Conservation (phyloP, 2,888 invertebrate species). For the Lasioglossum vierecki region DNA sequence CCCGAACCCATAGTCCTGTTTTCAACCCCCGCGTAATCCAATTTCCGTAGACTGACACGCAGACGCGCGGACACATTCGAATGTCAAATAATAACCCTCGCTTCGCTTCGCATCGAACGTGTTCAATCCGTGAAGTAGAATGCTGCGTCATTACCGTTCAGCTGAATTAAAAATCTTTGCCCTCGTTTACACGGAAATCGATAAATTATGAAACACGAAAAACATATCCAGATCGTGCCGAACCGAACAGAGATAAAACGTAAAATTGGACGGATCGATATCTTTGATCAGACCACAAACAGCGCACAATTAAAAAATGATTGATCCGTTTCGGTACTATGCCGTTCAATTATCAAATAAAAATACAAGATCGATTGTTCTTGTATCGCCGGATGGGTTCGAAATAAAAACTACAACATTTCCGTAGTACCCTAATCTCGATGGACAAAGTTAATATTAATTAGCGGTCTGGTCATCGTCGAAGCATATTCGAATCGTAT, state of each 20-base stretch:
- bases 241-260: background rate
- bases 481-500: background rate
- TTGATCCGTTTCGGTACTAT: background rate
- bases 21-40: slow-evolving; percentile 73
- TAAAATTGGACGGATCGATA: background rate
- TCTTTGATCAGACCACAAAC: background rate
- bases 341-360: background rate
- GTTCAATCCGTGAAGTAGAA: background rate
- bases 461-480: background rate
- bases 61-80: slow-evolving; percentile 17
- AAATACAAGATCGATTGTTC: background rate
- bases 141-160: background rate
- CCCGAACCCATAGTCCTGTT: slow-evolving; percentile 7
- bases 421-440: background rate
- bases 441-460: background rate
- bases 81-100: slow-evolving; percentile 58
- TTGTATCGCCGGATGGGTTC: background rate
- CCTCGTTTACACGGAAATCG: background rate
- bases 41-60: slow-evolving; percentile 71
- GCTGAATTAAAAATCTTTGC: background rate
- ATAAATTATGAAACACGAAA: background rate
- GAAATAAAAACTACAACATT: background rate
- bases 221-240: background rate
- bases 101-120: slow-evolving; percentile 3
- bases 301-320: background rate